Conservation (phyloP, 1,140 invertebrate genomes). For the Sycobia sp. region DNA sequence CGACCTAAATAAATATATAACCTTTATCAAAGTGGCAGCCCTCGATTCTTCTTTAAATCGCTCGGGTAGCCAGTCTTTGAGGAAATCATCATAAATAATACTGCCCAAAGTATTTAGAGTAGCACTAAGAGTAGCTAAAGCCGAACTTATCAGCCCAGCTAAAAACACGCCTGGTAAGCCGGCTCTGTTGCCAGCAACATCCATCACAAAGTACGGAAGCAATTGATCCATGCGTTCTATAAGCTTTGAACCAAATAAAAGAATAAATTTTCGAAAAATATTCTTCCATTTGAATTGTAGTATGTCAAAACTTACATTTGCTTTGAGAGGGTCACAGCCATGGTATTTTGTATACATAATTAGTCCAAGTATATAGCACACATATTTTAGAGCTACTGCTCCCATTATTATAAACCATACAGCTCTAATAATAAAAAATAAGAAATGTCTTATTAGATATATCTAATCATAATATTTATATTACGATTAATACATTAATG, state of each 20-base stretch:
- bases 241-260: slow-evolving; percentile 32
- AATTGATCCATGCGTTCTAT: slow-evolving; percentile 59
- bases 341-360: slow-evolving; percentile 67
- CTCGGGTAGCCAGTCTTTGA: slow-evolving; percentile 52
- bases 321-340: slow-evolving; percentile 66
- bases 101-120: slow-evolving; percentile 64
- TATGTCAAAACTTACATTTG: slow-evolving; percentile 36
- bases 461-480: background rate
- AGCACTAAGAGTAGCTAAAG: slow-evolving; percentile 63
- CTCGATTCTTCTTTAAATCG: slow-evolving; percentile 45
- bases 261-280: no score
- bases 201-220: slow-evolving; percentile 67
- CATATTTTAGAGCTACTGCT: slow-evolving; percentile 54
- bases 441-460: no score
- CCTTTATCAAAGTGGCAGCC: slow-evolving; percentile 54
- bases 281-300: no score
- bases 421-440: slow-evolving; percentile 40
- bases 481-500: background rate
- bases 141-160: slow-evolving; percentile 73
- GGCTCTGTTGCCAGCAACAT: slow-evolving; percentile 61
- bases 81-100: slow-evolving; percentile 66
- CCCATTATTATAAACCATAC: slow-evolving; percentile 48
- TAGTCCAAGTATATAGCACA: slow-evolving; percentile 60
- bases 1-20: slow-evolving; percentile 17
- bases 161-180: slow-evolving; percentile 73